Percentiles rank a stretch among this genome's conserved stretches.
These are phyloP conservation scores for Hyalella azteca DNA, from an alignment of 2,888 invertebrate species.

Conservation along the genomic window DNA sequence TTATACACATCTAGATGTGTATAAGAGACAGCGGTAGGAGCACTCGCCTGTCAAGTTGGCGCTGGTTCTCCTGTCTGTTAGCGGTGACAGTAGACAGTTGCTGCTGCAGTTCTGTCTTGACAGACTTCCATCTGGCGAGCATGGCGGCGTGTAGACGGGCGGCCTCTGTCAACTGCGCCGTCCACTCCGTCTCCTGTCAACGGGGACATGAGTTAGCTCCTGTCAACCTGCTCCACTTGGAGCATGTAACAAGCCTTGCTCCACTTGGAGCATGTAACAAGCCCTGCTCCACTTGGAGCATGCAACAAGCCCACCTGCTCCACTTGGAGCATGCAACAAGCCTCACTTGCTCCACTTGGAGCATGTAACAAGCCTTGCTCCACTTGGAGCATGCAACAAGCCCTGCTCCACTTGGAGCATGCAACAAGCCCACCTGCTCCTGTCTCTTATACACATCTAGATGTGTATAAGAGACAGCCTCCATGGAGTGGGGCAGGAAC, in stretches of 20 bases:
- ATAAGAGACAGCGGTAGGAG: too few relatives aligned
- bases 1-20: too few relatives aligned
- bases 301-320: slow-evolving; percentile 73
- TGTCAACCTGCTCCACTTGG: too few relatives aligned
- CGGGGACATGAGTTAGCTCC: not conserved
- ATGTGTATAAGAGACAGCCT: too few relatives aligned
- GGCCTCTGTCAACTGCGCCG: not conserved
- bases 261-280: slow-evolving; percentile 68
- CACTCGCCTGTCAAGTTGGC: not conserved
- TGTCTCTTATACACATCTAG: too few relatives aligned
- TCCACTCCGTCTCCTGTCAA: not conserved
- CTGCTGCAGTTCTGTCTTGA: not conserved
- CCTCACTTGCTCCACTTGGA: slow-evolving; percentile 76
- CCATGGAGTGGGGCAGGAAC: not conserved
- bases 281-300: slow-evolving; percentile 61
- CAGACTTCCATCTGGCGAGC: not conserved
- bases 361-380: too few relatives aligned
- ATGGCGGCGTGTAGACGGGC: not conserved
- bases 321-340: slow-evolving; percentile 67
- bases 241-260: too few relatives aligned
- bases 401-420: slow-evolving; percentile 64
- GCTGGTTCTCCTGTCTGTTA: slow-evolving; percentile 28
- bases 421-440: slow-evolving; percentile 71
- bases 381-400: slow-evolving; percentile 67
- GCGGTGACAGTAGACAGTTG: not conserved